Evolutionary conservation across 2,888 invertebrate genomes (phyloP).

Genomic region (Blera fallax): DNA sequence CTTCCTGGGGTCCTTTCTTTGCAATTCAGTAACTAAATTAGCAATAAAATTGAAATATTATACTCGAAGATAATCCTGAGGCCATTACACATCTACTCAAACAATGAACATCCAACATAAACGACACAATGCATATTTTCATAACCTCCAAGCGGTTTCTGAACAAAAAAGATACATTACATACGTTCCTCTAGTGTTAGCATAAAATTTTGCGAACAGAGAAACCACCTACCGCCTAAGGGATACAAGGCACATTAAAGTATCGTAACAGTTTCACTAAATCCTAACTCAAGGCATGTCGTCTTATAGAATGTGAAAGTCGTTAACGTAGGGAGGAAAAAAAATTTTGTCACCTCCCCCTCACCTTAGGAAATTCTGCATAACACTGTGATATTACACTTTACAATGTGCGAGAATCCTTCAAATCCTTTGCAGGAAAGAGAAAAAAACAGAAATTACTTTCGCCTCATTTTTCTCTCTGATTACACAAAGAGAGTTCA

Average conservation of each 20-base stretch:
- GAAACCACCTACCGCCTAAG: not conserved
- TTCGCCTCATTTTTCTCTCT: not conserved
- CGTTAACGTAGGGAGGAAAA: not conserved
- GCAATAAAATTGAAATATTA: slow-evolving; percentile 36
- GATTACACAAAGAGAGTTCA: not conserved
- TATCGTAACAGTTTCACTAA: not conserved
- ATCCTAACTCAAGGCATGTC: not conserved
- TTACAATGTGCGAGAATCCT: slow-evolving; percentile 10
- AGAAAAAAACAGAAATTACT: not conserved
- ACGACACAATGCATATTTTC: slow-evolving; percentile 1
- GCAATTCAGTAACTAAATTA: not conserved
- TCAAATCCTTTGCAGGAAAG: not conserved
- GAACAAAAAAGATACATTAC: not conserved
- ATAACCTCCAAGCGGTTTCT: not conserved
- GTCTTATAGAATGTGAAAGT: not conserved
- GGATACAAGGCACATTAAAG: not conserved
- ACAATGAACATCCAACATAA: not conserved
- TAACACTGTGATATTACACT: slow-evolving; percentile 4
- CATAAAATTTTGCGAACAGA: not conserved
- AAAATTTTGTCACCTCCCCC: not conserved
- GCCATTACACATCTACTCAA: slow-evolving; percentile 4
- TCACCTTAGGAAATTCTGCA: not conserved
- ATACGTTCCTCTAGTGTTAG: not conserved
- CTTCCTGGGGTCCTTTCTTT: not conserved
- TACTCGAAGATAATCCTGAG: not conserved